These are phyloP conservation scores for Darevskia mixta DNA, from an alignment of 2,797 vertebrate genomes.

Conservation along the genomic window DNA sequence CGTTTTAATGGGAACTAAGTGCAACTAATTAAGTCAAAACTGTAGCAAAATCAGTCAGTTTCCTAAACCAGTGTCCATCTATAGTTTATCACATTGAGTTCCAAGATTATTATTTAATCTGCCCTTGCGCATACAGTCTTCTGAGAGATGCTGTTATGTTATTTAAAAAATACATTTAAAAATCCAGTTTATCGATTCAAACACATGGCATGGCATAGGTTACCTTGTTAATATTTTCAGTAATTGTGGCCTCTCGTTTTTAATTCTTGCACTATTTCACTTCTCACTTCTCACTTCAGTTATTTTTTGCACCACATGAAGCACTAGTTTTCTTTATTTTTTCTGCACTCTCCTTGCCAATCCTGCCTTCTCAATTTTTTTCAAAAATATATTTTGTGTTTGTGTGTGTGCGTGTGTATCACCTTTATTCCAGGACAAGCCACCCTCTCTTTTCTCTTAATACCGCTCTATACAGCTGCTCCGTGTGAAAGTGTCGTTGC, in stretches of 20 bases:
- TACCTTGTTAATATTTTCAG: constrained; percentile 61
- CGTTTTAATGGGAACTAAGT: not conserved
- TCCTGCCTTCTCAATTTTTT: constrained; percentile 67
- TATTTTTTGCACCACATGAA: constrained; percentile 65
- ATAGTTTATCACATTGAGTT: constrained; percentile 41
- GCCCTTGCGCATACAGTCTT: constrained; percentile 41
- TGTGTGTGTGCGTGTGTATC: constrained; percentile 66
- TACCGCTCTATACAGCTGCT: constrained; percentile 56
- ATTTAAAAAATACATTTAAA: constrained; percentile 17
- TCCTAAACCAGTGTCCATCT: constrained; percentile 54
- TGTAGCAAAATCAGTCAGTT: constrained; percentile 47
- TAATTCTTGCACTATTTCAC: constrained; percentile 61
- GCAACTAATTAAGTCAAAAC: not conserved
- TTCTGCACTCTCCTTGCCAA: constrained; percentile 68
- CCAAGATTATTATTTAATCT: constrained; percentile 46
- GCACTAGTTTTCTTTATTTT: constrained; percentile 48
- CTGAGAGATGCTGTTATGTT: constrained; percentile 17
- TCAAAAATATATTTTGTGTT: constrained; percentile 42
- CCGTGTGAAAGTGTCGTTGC: constrained; percentile 67
- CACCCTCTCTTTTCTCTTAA: constrained; percentile 71
- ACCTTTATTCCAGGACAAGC: constrained; percentile 75
- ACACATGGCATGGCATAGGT: constrained; percentile 15
- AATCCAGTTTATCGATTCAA: constrained; percentile 50
- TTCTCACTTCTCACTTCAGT: constrained; percentile 54
- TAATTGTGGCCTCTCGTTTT: constrained; percentile 55